Conservation (phyloP, 2,113 vertebrate genomes). For the Callospermophilus lateralis region DNA sequence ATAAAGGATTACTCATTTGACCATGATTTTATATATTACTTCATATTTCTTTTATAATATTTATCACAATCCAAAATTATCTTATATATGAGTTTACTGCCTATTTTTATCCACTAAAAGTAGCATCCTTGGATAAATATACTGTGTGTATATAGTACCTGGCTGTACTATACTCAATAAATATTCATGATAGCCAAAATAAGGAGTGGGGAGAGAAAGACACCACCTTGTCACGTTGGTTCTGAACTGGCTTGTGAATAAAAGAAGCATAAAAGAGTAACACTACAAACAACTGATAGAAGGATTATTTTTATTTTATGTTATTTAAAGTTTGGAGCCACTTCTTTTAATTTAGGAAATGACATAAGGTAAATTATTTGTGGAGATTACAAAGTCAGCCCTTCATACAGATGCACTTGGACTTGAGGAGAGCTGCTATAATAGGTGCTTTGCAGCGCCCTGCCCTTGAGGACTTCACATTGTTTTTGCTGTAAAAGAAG, state of each 20-base stretch:
- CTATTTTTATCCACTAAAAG: not conserved
- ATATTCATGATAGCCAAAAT: not conserved
- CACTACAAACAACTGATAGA: not conserved
- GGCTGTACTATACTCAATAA: not conserved
- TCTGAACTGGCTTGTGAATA: not conserved
- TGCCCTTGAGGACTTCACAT: not conserved
- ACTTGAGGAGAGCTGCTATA: not conserved
- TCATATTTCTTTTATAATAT: not conserved
- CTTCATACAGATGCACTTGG: not conserved
- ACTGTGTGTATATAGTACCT: not conserved
- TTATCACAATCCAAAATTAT: not conserved
- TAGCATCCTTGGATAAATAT: not conserved
- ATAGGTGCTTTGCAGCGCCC: not conserved
- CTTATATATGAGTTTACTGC: not conserved
- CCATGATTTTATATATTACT: not conserved
- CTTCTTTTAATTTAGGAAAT: constrained; percentile 26
- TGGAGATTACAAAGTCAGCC: not conserved
- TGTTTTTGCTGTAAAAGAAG: not conserved
- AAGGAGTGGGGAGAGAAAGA: not conserved
- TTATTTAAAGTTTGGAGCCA: not conserved
- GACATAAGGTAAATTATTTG: constrained; percentile 7
- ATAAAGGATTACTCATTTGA: not conserved
- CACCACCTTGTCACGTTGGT: not conserved
- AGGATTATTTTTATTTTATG: not conserved
- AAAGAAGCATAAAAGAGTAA: not conserved